Conservation (phyloP, 2,113 vertebrate species). For the Alosa alosa region DNA sequence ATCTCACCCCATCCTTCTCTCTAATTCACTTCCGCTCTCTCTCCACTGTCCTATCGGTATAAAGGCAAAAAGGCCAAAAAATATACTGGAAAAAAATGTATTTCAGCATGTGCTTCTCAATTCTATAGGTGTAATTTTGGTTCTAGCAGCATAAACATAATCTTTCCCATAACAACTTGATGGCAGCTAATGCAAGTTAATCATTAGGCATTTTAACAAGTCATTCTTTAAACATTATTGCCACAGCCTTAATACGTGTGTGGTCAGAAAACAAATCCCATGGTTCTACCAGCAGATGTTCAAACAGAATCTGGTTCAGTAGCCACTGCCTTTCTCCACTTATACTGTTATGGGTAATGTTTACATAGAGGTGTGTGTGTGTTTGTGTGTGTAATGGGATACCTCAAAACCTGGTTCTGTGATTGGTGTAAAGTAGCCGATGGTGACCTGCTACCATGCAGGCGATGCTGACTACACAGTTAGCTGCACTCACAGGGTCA, state of each 20-base stretch:
- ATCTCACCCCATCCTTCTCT: no score
- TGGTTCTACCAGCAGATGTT: neutral
- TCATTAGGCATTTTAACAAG: neutral
- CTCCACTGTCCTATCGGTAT: neutral
- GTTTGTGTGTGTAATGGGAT: constrained; percentile 56
- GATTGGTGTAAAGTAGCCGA: neutral
- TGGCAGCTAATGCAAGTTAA: neutral
- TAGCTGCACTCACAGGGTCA: neutral
- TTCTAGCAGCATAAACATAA: no score
- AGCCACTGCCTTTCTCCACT: neutral
- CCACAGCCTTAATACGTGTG: neutral
- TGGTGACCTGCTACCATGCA: neutral
- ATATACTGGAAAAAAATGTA: no score
- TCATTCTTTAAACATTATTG: neutral
- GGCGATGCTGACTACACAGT: neutral
- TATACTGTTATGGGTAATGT: neutral
- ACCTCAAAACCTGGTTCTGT: neutral
- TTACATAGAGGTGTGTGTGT: neutral
- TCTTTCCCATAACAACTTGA: neutral
- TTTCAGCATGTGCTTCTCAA: no score
- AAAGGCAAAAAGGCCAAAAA: no score
- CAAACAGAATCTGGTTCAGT: neutral
- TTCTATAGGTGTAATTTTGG: no score
- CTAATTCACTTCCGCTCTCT: no score
- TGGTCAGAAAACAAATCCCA: neutral